Base-by-base conservation (phyloP, 64 coral and sea anemone genomes). In the Pocillopora damicornis region DNA sequence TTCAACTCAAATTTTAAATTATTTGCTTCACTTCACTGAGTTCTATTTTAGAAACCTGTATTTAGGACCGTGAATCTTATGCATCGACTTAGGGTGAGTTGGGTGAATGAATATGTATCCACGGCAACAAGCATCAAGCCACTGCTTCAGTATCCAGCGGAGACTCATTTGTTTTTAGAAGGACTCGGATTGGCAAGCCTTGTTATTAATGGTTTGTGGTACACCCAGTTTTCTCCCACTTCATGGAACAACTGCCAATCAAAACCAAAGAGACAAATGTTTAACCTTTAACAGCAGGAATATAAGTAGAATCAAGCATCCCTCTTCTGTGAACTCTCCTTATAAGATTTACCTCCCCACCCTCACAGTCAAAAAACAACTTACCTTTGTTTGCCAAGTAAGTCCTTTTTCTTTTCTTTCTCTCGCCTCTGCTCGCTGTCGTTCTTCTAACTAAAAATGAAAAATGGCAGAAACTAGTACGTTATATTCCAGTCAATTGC, bases 301-400 rank as follows among this genome's bases (percentile, higher is more conserved):
- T 34, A 83, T 18, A 65, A 14, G 13, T 58, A 11, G 9, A 83
- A 11, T 30, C 13, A 14, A 66, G 17, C 59, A 3, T 12, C n/a
- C 34, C 23, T 66, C 30, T 61, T 1, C 15, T 23, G 11, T 22
- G 7, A 51, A 51, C 42, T 51, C 42, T 4, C 42, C 42, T 51
- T 51, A 51, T 7, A 51, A 51, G 42, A 51, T 51, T 2, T 51
- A 2, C 42, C 42, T 7, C 7, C 42, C 42, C 34, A 9, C 36
- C 18, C 61, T 36, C 9, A 63, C 13, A 37, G 9, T 6, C 11
- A 63, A 34, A 17, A 1, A 17, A 30, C 59, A 61, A 20, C 63
- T 69, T 66, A 98, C 96, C 93, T 98, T 98, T n/a, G 96, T 98
- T 67, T 98, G 87, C 96, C 96, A 98, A 35, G 88, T 37, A 12